Base-by-base conservation (phyloP, 1,140 invertebrate species). In the Bemisia tabaci region DNA sequence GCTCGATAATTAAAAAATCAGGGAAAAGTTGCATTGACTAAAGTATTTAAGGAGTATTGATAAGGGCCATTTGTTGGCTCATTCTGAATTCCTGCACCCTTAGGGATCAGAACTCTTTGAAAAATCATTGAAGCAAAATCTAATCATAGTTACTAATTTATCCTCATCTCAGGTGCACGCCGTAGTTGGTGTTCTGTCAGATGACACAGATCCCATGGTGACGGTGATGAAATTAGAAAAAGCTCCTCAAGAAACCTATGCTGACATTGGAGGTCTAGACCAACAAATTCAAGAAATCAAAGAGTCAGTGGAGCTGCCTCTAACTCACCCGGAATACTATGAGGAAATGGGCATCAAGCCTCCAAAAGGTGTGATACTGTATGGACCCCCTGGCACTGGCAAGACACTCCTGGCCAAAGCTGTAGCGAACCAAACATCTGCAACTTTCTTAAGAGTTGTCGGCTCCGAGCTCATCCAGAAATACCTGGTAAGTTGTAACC, bases 181-280 rank as follows among this genome's bases (percentile, higher is more conserved):
- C 68, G 96, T 99, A 58, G 95, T 99, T 60, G 97, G 97, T 70
- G 97, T 99, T 0, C 78, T 99, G 25, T 91, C 92, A 48, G 97
- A 99, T 82, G 97, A 99, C 75, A 98, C 95, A n/a, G 97, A 99
- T 82, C 97, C 97, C 21, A 99, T 99, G 97, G 97, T 99, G 1
- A 99, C 95, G 27, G 97, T 99, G 0, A 99, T 99, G 97, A 99
- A 99, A 78, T 77, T 99, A 48, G 97, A 99, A 75, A 99, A 99
- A 77, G 97, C 97, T 24, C 97, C 97, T 12, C 95, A 98, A 79
- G 97, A 99, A 81, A 99, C 97, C 0, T 99, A 99, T 78, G 97
- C 97, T 22, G 97, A 99, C 80, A 99, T 99, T 78, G 97, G 97
- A 75, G 97, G 82, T 23, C 60, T 69, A 26, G 97, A 99, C 77